Evolutionary conservation across 2,888 invertebrate genomes (phyloP), one percentile per base, ranked within the genome.

Genomic region (Eudemis profundana): DNA sequence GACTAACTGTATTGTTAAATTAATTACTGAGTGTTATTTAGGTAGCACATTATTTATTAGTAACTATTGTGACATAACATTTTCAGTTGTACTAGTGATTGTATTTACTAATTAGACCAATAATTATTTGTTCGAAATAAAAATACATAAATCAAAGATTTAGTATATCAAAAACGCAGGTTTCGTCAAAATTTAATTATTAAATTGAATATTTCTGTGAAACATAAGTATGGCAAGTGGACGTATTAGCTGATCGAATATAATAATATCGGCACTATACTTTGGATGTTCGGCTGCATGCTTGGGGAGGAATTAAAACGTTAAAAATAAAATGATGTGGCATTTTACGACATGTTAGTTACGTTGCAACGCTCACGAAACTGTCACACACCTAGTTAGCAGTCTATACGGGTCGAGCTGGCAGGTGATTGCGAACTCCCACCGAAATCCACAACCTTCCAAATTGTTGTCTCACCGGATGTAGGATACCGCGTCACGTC

Each of bases 301-400:
- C 27, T 27, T 7, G 27, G 27, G 15, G 27, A 42, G 54, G 42
- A 54, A 54, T 54, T 15, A 3, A 42, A 42, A 17, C 54, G 54
- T 27, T 17, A 27, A 54, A 54, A 40, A 27, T 54, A 7, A 54
- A 50, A 54, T 42, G 17, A 42, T 15, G 15, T 42, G 42, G 17
- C 15, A 19, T 42, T 54, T 42, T 27, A 54, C 40, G 27, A 42
- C 54, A 42, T 38, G 23, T 54, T 54, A 27, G 40, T 17, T 15
- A 14, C 23, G 36, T 38, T 10, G 40, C 40, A 23, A 14, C 40
- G 54, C 27, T 10, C 17, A 42, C 40, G 54, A 19, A 42, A 42
- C 40, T 54, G 42, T 56, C 56, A 56, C 56, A 42, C 56, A 40
- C 21, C 54, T 56, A 44, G 27, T 56, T 42, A 56, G 23, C 42